phyloP scores from a whole-genome alignment of 2,113 vertebrate species.

The Channa argus region DNA sequence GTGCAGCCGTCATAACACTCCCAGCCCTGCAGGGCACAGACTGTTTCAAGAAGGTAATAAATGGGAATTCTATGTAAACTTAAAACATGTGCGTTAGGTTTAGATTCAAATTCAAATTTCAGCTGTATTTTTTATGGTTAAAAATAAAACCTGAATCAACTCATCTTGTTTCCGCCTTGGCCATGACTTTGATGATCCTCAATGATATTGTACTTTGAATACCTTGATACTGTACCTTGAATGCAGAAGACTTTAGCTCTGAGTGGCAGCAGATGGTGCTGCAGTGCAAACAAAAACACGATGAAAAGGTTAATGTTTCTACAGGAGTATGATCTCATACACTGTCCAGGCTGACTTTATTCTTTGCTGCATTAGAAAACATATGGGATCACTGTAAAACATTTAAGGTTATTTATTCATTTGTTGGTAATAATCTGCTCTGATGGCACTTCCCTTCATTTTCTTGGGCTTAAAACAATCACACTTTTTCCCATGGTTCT shows the following conservation, averaged over 20 bases:
- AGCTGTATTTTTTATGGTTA: no score
- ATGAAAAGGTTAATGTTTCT: neutral
- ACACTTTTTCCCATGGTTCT: constrained; percentile 46
- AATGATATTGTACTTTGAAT: no score
- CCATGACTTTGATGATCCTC: no score
- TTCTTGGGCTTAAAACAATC: neutral
- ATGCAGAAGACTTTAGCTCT: neutral
- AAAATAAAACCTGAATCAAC: no score
- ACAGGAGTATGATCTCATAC: neutral
- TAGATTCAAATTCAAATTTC: no score
- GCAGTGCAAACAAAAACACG: neutral
- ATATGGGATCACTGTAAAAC: neutral
- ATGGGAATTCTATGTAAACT: no score
- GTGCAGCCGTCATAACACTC: no score
- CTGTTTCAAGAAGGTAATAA: no score
- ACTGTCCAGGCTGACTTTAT: neutral
- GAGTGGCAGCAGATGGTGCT: constrained; percentile 46
- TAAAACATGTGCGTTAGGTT: no score
- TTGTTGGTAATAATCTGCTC: neutral
- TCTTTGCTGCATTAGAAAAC: neutral
- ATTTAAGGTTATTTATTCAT: neutral
- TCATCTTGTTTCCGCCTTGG: no score
- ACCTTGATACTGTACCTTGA: neutral
- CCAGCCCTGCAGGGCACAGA: no score
- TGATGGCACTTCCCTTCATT: no score